Base-by-base conservation (phyloP, 2,888 invertebrate genomes). In the Chrysodeixis includens region DNA sequence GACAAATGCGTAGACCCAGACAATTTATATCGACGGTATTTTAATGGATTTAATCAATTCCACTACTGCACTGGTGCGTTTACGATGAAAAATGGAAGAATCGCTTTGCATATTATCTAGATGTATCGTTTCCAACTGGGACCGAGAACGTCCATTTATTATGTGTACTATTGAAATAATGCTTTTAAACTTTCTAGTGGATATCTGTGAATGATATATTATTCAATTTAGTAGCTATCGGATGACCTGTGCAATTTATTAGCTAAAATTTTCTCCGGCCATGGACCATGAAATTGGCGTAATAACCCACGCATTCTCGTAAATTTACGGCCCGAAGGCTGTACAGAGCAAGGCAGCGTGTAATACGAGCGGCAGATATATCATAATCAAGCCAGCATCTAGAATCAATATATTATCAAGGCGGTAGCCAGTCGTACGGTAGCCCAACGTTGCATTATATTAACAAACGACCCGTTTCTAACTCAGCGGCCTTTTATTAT, bases 41-140 rank as follows among this genome's bases (percentile, higher is more conserved):
- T 86, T 88, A 91, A 92, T 91, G 87, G 84, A 69, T 88, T 89
- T 87, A 88, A 91, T 90, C 86, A 88, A 88, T 88, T 87, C 83
- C 71, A 70, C 66, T 72, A 79, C 81, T 75, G 78, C 77, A 79
- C 68, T 82, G 78, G 78, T 83, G 80, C 75, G 78, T 80, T 74
- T 74, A 82, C 83, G 84, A 85, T 88, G 88, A 89, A 88, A 90
- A 89, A 89, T 88, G 83, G 83, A 82, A 81, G 82, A 84, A 82
- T 73, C 80, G 66, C 78, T 84, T 85, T 83, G 83, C 83, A 84
- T 87, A 83, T 83, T 85, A 85, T 85, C 83, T 83, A 82, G 83
- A 83, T 79, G 71, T 80, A 86, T 83, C 81, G 82, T 73, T 76
- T 80, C 59, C 69, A 76, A 75, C 72, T 77, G 66, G 74, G 70